A percentile compares a stretch with the other conserved stretches of the same genome.
Evolutionary conservation across 2,797 vertebrate genomes (phyloP).

Genomic region (Apogon hyalosoma): DNA sequence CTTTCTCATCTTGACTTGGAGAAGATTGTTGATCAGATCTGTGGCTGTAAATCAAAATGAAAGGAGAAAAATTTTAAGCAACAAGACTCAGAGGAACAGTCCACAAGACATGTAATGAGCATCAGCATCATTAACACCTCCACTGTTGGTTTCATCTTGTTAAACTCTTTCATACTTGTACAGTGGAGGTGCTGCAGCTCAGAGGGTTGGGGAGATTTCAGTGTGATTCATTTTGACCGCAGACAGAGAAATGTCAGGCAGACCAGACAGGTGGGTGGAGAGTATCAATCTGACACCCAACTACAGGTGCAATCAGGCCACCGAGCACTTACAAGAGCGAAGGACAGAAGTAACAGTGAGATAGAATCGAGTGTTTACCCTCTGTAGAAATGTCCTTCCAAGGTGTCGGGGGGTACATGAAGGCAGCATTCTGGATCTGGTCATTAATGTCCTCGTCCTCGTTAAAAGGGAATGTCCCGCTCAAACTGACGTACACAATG

Average conservation of each 20-base stretch:
- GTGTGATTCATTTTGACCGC: constrained; percentile 60
- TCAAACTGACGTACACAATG: constrained; percentile 96
- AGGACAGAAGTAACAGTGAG: not conserved
- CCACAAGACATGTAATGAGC: not conserved
- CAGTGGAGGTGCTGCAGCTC: constrained; percentile 30
- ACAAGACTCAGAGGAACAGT: not conserved
- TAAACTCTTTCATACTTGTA: constrained; percentile 12
- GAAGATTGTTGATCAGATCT: constrained; percentile 98
- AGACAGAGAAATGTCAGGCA: constrained; percentile 41
- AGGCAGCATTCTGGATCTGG: constrained; percentile 97
- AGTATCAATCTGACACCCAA: constrained; percentile 40
- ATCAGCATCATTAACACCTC: constrained; percentile 2
- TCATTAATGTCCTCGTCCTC: constrained; percentile 99
- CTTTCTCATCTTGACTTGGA: constrained; percentile 99
- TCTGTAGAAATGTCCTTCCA: constrained; percentile 97
- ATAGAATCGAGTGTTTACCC: constrained; percentile 78
- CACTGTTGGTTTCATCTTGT: not conserved
- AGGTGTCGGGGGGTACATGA: constrained; percentile 96
- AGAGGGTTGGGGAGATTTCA: constrained; percentile 38
- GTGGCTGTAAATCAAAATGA: constrained; percentile 84
- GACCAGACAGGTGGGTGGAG: constrained; percentile 73
- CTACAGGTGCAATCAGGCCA: not conserved
- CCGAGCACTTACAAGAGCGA: not conserved
- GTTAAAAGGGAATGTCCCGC: constrained; percentile 97
- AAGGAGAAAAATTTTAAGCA: not conserved